Percentiles rank a stretch among this genome's conserved stretches.
These are phyloP conservation scores for Enteromius trimaculatus DNA, from an alignment of 2,797 vertebrate genomes.

Conservation along the genomic window DNA sequence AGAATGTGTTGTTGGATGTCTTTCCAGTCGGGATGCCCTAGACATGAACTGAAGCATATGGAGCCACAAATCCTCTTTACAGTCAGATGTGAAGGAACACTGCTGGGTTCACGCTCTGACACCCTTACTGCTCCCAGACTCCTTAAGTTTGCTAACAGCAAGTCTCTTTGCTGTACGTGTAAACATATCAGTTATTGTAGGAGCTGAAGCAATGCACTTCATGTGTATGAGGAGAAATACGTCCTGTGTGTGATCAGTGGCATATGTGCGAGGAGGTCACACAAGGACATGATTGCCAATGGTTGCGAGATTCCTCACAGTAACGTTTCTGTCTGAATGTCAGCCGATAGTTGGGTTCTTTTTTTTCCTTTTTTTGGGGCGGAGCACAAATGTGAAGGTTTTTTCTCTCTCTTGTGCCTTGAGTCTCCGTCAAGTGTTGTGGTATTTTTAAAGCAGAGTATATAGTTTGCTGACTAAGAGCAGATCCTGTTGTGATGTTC, in stretches of 20 bases:
- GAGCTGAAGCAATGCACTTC: background rate
- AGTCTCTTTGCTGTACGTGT: background rate
- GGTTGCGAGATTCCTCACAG: constrained; percentile 47
- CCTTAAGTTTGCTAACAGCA: constrained; percentile 50
- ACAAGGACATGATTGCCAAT: constrained; percentile 11
- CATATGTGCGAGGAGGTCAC: constrained; percentile 29
- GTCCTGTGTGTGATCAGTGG: background rate
- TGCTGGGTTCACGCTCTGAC: background rate
- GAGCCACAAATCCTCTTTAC: constrained; percentile 68
- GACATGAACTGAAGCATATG: constrained; percentile 38
- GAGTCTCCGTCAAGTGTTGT: background rate
- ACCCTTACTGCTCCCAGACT: constrained; percentile 32
- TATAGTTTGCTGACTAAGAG: constrained; percentile 31
- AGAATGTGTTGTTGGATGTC: constrained; percentile 12
- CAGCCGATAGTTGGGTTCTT: background rate
- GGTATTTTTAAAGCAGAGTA: background rate
- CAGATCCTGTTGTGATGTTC: constrained; percentile 32
- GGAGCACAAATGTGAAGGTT: background rate
- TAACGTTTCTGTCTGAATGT: constrained; percentile 1
- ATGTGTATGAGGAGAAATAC: background rate
- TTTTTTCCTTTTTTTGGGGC: background rate
- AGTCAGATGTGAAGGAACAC: constrained; percentile 58
- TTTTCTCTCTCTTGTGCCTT: background rate
- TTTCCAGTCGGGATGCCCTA: background rate
- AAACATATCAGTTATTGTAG: background rate